Base-by-base conservation (phyloP, 2,113 vertebrate genomes). In the Ptyas mucosa region DNA sequence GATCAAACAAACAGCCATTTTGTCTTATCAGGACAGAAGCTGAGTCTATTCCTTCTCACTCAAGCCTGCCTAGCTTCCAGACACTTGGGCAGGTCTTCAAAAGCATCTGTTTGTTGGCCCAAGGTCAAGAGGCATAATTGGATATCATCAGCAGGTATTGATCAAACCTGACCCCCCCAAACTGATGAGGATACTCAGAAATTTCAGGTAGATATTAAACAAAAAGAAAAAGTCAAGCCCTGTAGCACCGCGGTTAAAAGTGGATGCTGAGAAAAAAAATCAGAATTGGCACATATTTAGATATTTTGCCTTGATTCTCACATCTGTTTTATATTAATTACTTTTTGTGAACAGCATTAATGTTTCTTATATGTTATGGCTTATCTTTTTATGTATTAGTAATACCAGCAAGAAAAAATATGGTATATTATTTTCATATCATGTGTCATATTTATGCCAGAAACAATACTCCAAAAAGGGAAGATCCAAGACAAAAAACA, bases 271-370 rank as follows among this genome's bases (percentile, higher is more conserved):
- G 94, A 95, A 94, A 26, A 24, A 21, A 92, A 95, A 96, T 11
- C 95, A 96, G 95, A 97, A 93, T 26, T 92, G 53, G 46, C 94
- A 89, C 92, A 93, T 92, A 92, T 94, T 95, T 89, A 96, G 94
- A 96, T 95, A 53, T 96, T 97, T 97, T 95, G 88, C 54, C 94
- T 94, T 52, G 95, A 53, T 95, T 94, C n/a, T 55, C 51, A 85
- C 57, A 94, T 93, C 39, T 51, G 49, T 92, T 95, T 87, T 51
- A 54, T 58, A 43, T 85, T 14, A 95, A 92, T 94, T 95, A 91
- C 88, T 96, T 96, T 94, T 95, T 91, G 95, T 94, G 93, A 91
- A 95, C 91, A 91, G 53, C 90, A 95, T 23, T 89, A 88, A 49
- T 52, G 75, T 95, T 96, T 93, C 94, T 94, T 88, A n/a, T 92